Conservation (phyloP, 23 tunicate species). For the Pegea sp. region DNA sequence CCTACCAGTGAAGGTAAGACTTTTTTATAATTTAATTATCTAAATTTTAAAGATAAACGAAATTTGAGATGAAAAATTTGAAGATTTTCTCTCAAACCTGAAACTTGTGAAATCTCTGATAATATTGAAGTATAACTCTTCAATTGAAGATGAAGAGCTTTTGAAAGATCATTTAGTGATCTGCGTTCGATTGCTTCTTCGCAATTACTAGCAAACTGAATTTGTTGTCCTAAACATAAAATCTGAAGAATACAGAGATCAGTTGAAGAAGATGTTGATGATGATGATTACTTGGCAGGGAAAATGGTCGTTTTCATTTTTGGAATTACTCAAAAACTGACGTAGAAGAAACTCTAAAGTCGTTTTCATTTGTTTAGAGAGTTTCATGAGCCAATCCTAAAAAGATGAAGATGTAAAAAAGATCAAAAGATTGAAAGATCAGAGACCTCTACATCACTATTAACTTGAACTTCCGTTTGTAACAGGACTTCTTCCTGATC, state of each 20-base stretch:
- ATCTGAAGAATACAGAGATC: constrained; percentile 19
- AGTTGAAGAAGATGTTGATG: not conserved
- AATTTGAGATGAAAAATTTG: too few relatives aligned
- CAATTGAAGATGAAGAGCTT: constrained; percentile 19
- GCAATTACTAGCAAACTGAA: constrained; percentile 26
- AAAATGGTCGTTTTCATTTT: constrained; percentile 33
- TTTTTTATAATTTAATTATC: too few relatives aligned
- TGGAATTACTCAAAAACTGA: constrained; percentile 12
- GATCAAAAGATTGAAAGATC: not conserved
- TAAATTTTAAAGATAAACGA: too few relatives aligned
- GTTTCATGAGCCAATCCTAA: constrained; percentile 51
- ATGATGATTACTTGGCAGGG: constrained; percentile 54
- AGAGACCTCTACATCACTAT: constrained; percentile 61
- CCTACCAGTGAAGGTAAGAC: too few relatives aligned
- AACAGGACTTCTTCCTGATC: constrained; percentile 64
- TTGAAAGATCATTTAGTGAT: constrained; percentile 8
- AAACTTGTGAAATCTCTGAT: too few relatives aligned
- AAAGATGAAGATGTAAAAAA: not conserved
- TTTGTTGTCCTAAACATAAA: constrained; percentile 53
- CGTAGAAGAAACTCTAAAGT: constrained; percentile 14
- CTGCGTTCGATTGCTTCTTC: constrained; percentile 27
- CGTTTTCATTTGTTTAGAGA: constrained; percentile 53
- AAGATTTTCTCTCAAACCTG: too few relatives aligned
- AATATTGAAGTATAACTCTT: constrained; percentile 36
- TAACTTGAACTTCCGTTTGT: constrained; percentile 15